phyloP scores from a whole-genome alignment of 2,888 invertebrate genomes.

The Aphidius colemani region DNA sequence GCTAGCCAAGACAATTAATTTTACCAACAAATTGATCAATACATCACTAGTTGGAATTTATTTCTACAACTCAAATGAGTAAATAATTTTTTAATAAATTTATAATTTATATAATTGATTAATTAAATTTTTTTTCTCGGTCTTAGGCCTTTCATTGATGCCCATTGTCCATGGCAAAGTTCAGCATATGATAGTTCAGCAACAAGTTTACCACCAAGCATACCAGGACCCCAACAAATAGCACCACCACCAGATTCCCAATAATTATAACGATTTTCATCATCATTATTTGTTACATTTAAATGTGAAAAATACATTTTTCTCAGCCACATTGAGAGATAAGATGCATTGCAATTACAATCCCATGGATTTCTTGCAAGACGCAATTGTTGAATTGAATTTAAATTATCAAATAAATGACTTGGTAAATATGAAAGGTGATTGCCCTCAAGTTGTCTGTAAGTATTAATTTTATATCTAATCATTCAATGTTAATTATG shows the following conservation, averaged over 20 bases:
- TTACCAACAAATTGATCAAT: no score
- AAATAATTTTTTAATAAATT: no score
- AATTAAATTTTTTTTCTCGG: conserved; percentile 67
- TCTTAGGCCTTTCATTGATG: conserved; percentile 74
- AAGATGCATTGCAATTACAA: conserved; percentile 77
- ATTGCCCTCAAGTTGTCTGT: conserved; percentile 77
- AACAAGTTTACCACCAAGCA: conserved; percentile 71
- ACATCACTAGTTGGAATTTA: no score
- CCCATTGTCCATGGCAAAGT: conserved; percentile 79
- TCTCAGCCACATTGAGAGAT: conserved; percentile 69
- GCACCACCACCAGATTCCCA: conserved; percentile 55
- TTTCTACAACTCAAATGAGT: no score
- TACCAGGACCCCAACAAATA: conserved; percentile 72
- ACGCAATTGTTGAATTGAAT: conserved; percentile 70
- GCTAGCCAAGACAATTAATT: no score
- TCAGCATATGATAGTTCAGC: conserved; percentile 74
- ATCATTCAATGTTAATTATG: not conserved
- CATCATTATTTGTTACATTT: conserved; percentile 27
- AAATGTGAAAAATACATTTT: conserved; percentile 39
- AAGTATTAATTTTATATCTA: conserved; percentile 39
- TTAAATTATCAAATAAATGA: conserved; percentile 69
- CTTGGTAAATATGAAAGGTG: conserved; percentile 72
- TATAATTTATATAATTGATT: no score
- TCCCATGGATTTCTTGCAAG: conserved; percentile 81
- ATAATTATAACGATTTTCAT: conserved; percentile 35